Evolutionary conservation across 2,888 invertebrate species (phyloP), one percentile per base, ranked within the genome.

Genomic region (Arge pagana): DNA sequence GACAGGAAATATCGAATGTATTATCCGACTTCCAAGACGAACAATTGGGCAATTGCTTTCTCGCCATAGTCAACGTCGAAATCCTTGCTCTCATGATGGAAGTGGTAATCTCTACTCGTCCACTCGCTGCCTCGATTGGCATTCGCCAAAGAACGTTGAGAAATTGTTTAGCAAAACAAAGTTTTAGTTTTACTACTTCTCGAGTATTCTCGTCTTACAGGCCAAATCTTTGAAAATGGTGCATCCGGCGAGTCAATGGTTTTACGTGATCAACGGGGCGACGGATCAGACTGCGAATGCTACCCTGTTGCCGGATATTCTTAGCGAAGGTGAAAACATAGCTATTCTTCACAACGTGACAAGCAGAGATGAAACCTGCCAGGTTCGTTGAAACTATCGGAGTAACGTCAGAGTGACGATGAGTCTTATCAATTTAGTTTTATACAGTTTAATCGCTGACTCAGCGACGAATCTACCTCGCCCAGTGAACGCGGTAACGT

Each of bases 271-370:
- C 43, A 81, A 87, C 0, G 86, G 89, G 52, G 83, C 83, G 0
- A 76, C 80, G 50, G 67, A 63, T 0, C 74, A 74, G 3, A 75
- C 77, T 3, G 78, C 79, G 1, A 83, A 86, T 64, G 68, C 86
- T 4, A 74, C 82, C 0, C 77, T 77, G 13, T 79, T 87, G 18
- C 78, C 83, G 33, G 80, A 82, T 57, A 75, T 85, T 1, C 74
- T 89, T 19, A 80, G 79, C 10, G 92, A 92, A 70, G 93, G 93
- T 0, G 89, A 89, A 63, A 91, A 93, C 70, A 77, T 92, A 6
- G 90, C 90, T 0, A 90, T 89, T 66, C 80, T 89, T 11, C 85
- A 86, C 57, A 92, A 92, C 68, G 77, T 80, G 15, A 88, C 90
- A 1, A 62, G 62, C 0, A 74, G 77, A 11, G 72, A 76, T 23